A percentile compares a stretch with the other conserved stretches of the same genome.
Evolutionary conservation across 2,888 invertebrate species (phyloP).

Genomic region (Lasioglossum malachurum): DNA sequence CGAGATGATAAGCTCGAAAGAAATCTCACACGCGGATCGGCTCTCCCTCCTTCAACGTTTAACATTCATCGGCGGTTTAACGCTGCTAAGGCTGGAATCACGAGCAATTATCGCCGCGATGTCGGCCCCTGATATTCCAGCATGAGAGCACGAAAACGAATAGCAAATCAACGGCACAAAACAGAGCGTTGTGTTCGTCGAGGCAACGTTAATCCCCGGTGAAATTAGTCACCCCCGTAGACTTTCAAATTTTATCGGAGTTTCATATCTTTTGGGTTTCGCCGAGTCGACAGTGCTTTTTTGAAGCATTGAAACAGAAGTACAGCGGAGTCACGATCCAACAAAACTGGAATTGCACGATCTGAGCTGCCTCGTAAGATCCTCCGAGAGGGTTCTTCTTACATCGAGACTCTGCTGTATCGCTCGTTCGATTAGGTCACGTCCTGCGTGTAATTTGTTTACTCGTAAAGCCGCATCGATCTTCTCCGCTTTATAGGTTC

Average conservation of each 20-base stretch:
- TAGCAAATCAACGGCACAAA: neutral
- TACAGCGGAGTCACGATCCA: no score
- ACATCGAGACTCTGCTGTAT: no score
- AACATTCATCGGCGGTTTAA: slow-evolving; percentile 21
- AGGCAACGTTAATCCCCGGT: neutral
- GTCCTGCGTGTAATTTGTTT: no score
- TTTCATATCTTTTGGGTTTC: neutral
- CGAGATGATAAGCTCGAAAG: slow-evolving; percentile 23
- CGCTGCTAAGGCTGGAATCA: slow-evolving; percentile 12
- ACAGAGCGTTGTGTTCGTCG: neutral
- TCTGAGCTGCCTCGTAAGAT: no score
- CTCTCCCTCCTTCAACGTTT: neutral
- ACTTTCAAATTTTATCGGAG: neutral
- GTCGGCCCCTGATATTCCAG: slow-evolving; percentile 7
- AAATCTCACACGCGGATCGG: neutral
- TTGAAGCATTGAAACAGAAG: no score
- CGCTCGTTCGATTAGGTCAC: no score
- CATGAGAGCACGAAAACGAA: slow-evolving; percentile 17
- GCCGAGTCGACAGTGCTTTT: neutral
- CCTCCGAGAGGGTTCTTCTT: no score
- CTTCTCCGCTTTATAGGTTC: neutral
- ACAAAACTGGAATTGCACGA: no score
- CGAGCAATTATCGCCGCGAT: slow-evolving; percentile 24
- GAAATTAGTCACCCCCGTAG: neutral
- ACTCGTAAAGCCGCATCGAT: neutral